Percentiles rank a stretch among this genome's conserved stretches.
These are phyloP conservation scores for Rhea americana DNA, from an alignment of 2,113 vertebrate species.

Conservation along the genomic window DNA sequence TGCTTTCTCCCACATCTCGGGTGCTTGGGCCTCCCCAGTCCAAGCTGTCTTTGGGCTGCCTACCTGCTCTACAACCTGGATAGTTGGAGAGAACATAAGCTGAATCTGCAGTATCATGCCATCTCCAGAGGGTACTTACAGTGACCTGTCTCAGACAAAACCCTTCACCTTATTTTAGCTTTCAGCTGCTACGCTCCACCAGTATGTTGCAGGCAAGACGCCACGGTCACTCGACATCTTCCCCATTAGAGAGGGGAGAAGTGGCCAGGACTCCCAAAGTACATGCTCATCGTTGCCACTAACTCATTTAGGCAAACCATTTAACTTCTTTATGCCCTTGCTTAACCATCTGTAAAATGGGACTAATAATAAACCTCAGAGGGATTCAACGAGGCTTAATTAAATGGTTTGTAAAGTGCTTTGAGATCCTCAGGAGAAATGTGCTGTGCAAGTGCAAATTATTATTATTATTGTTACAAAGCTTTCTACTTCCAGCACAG, in stretches of 20 bases:
- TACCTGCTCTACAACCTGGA: neutral
- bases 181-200: neutral
- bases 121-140: neutral
- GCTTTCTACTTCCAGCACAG: constrained; percentile 62
- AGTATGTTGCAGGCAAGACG: neutral
- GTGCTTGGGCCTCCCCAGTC: neutral
- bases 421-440: constrained; percentile 69
- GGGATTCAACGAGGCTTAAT: constrained; percentile 68
- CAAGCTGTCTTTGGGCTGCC: rapidly evolving
- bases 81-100: rapidly evolving
- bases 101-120: neutral
- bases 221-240: neutral
- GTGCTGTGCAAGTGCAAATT: constrained; percentile 67
- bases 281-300: constrained; percentile 44
- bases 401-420: constrained; percentile 70
- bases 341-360: constrained; percentile 71
- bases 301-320: constrained; percentile 62
- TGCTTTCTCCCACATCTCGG: neutral
- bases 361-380: constrained; percentile 66
- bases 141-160: neutral
- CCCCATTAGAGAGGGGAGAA: neutral
- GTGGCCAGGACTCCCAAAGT: neutral
- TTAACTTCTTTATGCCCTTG: constrained; percentile 70
- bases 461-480: constrained; percentile 64
- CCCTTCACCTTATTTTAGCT: neutral